Percentiles rank a stretch among this genome's conserved stretches.
Evolutionary conservation across 2,113 vertebrate species (phyloP).

Genomic region (Oryzias celebensis): DNA sequence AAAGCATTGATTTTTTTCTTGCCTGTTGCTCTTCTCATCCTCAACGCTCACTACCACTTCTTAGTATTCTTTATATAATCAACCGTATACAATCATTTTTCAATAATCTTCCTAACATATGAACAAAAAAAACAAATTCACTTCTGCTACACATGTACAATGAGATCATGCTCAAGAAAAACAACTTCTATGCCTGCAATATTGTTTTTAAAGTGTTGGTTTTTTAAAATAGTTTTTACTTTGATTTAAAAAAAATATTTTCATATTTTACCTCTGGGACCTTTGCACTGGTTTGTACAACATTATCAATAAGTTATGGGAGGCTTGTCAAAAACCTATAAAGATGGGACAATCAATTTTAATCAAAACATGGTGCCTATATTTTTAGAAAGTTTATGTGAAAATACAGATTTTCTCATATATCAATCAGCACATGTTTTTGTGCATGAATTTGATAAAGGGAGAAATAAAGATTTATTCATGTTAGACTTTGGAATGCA

Average conservation of each 20-base stretch:
- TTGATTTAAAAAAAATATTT: conserved; percentile 16
- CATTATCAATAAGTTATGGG: conserved; percentile 10
- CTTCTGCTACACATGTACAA: conserved; percentile 7
- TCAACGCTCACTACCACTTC: neutral
- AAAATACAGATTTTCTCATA: conserved; percentile 13
- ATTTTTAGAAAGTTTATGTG: conserved; percentile 24
- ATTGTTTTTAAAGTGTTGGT: neutral
- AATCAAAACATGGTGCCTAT: conserved; percentile 2
- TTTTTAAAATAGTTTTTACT: neutral
- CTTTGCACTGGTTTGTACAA: conserved; percentile 17
- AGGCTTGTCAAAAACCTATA: neutral
- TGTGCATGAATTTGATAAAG: too few relatives aligned
- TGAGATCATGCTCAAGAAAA: conserved; percentile 21
- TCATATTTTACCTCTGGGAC: conserved; percentile 24
- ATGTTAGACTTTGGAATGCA: neutral
- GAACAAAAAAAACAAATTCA: neutral
- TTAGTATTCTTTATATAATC: conserved; percentile 29
- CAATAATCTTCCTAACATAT: neutral
- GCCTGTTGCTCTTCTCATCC: conserved; percentile 14
- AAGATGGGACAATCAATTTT: conserved; percentile 1
- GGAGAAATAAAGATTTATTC: conserved; percentile 19
- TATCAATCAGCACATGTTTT: too few relatives aligned
- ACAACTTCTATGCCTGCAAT: conserved; percentile 1
- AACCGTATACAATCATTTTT: conserved; percentile 9
- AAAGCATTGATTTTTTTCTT: conserved; percentile 16